Evolutionary conservation across 2,113 vertebrate genomes (phyloP).

Genomic region (Aldabrachelys gigantea): DNA sequence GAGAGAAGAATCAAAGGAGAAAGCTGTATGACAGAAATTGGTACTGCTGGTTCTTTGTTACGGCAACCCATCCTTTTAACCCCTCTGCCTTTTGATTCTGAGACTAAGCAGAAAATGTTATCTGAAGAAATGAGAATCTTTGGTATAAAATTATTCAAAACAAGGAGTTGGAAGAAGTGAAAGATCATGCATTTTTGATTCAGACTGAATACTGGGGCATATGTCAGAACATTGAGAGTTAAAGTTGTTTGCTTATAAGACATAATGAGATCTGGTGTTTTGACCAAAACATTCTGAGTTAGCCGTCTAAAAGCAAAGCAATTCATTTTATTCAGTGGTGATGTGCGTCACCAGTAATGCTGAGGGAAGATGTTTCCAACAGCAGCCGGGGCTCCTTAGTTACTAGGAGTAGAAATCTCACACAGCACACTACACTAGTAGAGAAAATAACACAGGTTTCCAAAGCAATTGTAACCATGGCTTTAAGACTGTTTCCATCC

Average conservation of each 20-base stretch:
- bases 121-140: neutral
- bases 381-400: constrained; percentile 1
- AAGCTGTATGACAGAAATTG: neutral
- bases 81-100: neutral
- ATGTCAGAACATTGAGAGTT: neutral
- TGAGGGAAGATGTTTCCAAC: neutral
- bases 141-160: neutral
- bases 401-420: neutral
- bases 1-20: constrained; percentile 13
- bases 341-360: neutral
- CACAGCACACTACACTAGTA: neutral
- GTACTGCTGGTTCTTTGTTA: neutral
- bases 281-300: neutral
- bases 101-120: neutral
- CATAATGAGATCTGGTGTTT: neutral
- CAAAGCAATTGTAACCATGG: rapidly evolving
- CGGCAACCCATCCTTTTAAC: neutral
- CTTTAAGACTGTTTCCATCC: neutral
- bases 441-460: constrained; percentile 10
- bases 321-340: neutral
- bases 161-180: neutral
- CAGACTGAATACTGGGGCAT: neutral
- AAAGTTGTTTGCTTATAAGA: neutral
- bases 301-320: neutral
- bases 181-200: neutral